phyloP scores from a whole-genome alignment of 1,140 invertebrate species.

The Brachionus plicatilis region DNA sequence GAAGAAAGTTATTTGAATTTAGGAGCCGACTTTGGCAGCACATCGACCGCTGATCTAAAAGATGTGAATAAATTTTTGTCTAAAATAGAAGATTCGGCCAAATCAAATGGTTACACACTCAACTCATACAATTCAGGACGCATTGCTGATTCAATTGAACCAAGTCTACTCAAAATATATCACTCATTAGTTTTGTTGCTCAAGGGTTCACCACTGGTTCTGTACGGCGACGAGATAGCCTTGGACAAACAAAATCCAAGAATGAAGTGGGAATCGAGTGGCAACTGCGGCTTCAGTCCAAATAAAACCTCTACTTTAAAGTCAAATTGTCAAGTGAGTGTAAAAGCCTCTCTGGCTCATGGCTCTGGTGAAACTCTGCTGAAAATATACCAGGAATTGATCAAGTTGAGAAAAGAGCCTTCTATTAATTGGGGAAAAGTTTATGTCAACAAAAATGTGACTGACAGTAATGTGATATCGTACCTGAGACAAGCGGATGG shows the following conservation, averaged over 20 bases:
- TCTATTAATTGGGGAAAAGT: slow-evolving; percentile 33
- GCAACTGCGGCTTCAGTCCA: background rate
- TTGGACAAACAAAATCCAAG: background rate
- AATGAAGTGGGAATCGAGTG: slow-evolving; percentile 4
- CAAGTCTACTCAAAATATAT: background rate
- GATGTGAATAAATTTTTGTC: background rate
- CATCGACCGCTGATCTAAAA: background rate
- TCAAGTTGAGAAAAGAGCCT: slow-evolving; percentile 4
- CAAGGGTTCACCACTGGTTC: slow-evolving; percentile 6
- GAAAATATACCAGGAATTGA: background rate
- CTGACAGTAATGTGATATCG: background rate
- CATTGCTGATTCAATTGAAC: background rate
- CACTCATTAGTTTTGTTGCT: background rate
- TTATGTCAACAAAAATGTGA: background rate
- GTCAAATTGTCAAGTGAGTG: background rate
- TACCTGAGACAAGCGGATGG: slow-evolving; percentile 20
- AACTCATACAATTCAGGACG: background rate
- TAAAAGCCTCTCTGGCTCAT: background rate
- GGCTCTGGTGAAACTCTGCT: background rate
- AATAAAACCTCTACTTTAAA: background rate
- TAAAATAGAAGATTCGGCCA: background rate
- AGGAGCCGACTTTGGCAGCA: background rate
- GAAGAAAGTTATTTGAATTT: background rate
- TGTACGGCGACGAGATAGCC: slow-evolving; percentile 32
- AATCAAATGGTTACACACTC: background rate